phyloP scores from a whole-genome alignment of 2,888 invertebrate species.

The Polylopha cassiicola region DNA sequence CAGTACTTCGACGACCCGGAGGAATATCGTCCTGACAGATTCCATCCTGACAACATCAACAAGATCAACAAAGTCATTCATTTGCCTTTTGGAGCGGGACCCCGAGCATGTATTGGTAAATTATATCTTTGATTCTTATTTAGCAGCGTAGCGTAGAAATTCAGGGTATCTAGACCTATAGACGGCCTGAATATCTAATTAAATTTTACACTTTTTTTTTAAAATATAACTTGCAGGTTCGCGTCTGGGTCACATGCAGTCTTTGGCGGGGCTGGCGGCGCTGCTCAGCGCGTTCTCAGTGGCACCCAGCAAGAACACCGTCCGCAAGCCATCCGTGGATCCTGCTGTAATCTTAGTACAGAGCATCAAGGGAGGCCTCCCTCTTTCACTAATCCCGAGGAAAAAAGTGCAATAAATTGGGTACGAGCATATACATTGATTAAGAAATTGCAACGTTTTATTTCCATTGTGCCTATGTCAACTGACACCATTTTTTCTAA shows the following conservation, averaged over 20 bases:
- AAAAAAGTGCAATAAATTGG: slow-evolving; percentile 2
- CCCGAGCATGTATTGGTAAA: slow-evolving; percentile 14
- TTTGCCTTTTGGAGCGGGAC: slow-evolving; percentile 15
- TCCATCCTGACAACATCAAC: slow-evolving; percentile 27
- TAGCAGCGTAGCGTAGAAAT: too few relatives aligned
- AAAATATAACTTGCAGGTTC: slow-evolving; percentile 23
- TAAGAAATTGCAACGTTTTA: too few relatives aligned
- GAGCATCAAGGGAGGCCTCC: slow-evolving; percentile 23
- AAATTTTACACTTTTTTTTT: too few relatives aligned
- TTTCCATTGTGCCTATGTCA: too few relatives aligned
- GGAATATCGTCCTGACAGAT: slow-evolving; percentile 49
- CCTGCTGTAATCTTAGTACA: slow-evolving; percentile 21
- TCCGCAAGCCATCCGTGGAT: slow-evolving; percentile 18
- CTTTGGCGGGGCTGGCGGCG: slow-evolving; percentile 21
- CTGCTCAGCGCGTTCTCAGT: slow-evolving; percentile 15
- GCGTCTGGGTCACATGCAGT: slow-evolving; percentile 23
- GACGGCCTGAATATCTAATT: too few relatives aligned
- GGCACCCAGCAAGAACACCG: slow-evolving; percentile 10
- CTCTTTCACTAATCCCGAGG: slow-evolving; percentile 18
- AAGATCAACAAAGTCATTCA: slow-evolving; percentile 5
- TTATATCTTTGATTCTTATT: too few relatives aligned
- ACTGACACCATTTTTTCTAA: too few relatives aligned
- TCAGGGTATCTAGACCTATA: too few relatives aligned
- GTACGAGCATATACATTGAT: too few relatives aligned
- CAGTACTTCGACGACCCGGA: slow-evolving; percentile 47